Evolutionary conservation across 1,140 invertebrate species (phyloP), one percentile per base, ranked within the genome.

Genomic region (Delia radicum): DNA sequence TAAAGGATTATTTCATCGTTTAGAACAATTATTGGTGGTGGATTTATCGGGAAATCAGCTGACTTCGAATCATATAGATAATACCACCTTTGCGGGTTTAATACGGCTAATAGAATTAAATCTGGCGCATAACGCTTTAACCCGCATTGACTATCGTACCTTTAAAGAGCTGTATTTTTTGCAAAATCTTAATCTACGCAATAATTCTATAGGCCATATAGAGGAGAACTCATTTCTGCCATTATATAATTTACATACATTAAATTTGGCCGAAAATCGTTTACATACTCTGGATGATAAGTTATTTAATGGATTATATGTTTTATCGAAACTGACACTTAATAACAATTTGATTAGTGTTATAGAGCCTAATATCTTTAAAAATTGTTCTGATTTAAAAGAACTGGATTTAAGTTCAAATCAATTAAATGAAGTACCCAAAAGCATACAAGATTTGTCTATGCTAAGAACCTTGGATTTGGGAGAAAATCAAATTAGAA

Each of bases 331-430:
- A 85, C 87, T 97, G 15, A 94, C 93, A 10, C 87, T 96, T 0
- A 95, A 95, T 80, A 93, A 94, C 77, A 97, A 97, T 88, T 87
- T 92, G 74, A 91, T 97, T 15, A 90, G 91, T n/a, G 91, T 88
- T 77, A 90, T 97, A 75, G 93, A 96, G 84, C 87, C 90, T 12
- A 91, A 93, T 79, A 93, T 96, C n/a, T 97, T 97, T 81, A 92
- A 91, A 86, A 98, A 96, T 87, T 94, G 94, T 81, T 95, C 94
- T 4, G 94, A 94, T 79, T 87, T 97, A n/a, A 95, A 95, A 86
- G 95, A 96, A 80, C 87, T 98, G 3, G 94, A 96, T 87, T 88
- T 98, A 26, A 94, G 94, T 81, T 92, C 93, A 18, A 98, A 98
- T 87, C 90, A 92, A 78, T 86, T 98, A 67, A 88, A 90, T 67